Evolutionary conservation across 2,888 invertebrate species (phyloP), one percentile per base, ranked within the genome.

Genomic region (Acholoe squamosa): DNA sequence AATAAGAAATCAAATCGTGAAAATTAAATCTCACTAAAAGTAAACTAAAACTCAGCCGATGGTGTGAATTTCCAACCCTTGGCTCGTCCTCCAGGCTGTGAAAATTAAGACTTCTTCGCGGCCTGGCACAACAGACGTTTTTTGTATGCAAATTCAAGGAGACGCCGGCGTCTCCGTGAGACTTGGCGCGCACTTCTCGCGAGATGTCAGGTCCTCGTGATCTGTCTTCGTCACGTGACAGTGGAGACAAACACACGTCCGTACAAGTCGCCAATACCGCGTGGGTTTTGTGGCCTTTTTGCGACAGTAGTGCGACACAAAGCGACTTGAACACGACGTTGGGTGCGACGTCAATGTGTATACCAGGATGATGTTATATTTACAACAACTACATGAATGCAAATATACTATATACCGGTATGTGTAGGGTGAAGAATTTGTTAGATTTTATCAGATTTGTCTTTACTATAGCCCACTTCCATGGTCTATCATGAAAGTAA

Each of bases 211-310:
- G 10, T 28, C 25, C 25, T 16, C 86, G 86, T 86, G 56, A 86
- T 86, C 86, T 54, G 86, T 86, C 86, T 86, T 86, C 86, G 86
- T 86, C 86, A 86, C 86, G 86, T 86, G 86, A 86, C 86, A 86
- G 0, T 22, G 86, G 56, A 56, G 84, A 86, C 86, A 86, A 86
- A 86, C 86, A 86, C 86, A 54, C 52, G 86, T 86, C 86, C 25
- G 16, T 51, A 43, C 43, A n/a, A 19, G 77, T n/a, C 77, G 43
- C 43, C 33, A 33, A 28, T n/a, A n/a, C 61, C 84, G 43, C 84
- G 52, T 84, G 77, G 25, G 25, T 5, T n/a, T 5, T 25, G 77
- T 25, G 33, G 77, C 77, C 77, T 34, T 33, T 77, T 77, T 3
- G 34, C n/a, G 33, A 77, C 31, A 77, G 77, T 61, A n/a, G 43